These are phyloP conservation scores for Xiphophorus maculatus DNA, from an alignment of 2,113 vertebrate genomes.

Conservation along the genomic window DNA sequence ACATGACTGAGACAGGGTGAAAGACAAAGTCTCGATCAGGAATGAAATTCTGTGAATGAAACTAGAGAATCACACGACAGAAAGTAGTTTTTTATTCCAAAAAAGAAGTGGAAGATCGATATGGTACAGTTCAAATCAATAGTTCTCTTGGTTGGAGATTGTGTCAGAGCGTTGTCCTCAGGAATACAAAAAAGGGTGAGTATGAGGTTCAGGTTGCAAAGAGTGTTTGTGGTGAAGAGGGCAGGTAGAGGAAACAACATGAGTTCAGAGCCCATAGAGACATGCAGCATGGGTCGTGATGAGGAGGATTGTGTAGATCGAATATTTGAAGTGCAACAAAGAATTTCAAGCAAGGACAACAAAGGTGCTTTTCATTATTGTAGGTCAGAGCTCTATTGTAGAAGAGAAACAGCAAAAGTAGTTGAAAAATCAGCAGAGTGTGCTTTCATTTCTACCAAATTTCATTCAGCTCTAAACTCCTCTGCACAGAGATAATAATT, in stretches of 20 bases:
- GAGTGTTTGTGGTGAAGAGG: conserved; percentile 38
- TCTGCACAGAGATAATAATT: neutral
- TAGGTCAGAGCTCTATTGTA: neutral
- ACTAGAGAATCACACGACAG: conserved; percentile 41
- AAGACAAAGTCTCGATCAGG: conserved; percentile 46
- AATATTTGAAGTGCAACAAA: conserved; percentile 35
- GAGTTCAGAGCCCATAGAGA: conserved; percentile 37
- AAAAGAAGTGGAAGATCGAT: conserved; percentile 57
- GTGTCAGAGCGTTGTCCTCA: conserved; percentile 43
- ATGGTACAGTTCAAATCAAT: conserved; percentile 59
- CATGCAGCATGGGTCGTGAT: conserved; percentile 28
- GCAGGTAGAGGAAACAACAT: conserved; percentile 45
- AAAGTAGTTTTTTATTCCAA: conserved; percentile 51
- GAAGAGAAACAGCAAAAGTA: neutral
- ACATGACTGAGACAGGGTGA: conserved; percentile 24
- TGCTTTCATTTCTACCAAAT: neutral
- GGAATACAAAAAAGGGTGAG: conserved; percentile 60
- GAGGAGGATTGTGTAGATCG: conserved; percentile 40
- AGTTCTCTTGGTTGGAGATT: conserved; percentile 57
- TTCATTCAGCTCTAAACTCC: neutral
- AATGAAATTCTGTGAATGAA: conserved; percentile 42
- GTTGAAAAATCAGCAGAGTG: neutral
- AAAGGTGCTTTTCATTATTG: conserved; percentile 1
- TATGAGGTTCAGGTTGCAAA: conserved; percentile 38
- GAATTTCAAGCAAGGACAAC: conserved; percentile 9